Conservation (phyloP, 2,888 invertebrate species). For the Mesorhabditis belari region DNA sequence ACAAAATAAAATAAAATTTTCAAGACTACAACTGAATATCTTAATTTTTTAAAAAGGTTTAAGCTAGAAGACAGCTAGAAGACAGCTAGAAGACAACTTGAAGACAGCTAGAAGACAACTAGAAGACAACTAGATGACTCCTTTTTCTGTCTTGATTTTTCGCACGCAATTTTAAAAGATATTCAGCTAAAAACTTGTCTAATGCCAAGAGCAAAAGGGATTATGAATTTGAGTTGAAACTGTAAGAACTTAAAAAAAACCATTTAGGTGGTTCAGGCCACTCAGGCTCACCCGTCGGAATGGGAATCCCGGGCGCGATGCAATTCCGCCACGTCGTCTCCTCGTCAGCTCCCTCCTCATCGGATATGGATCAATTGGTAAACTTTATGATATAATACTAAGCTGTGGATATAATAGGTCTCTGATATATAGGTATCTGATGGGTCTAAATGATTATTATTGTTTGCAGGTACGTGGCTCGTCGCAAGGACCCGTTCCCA, state of each 20-base stretch:
- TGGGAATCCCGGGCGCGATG: constrained; percentile 24
- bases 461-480: constrained; percentile 1
- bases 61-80: too few species aligned
- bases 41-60: too few species aligned
- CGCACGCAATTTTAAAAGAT: too few species aligned
- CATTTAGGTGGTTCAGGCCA: constrained; percentile 36
- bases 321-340: constrained; percentile 39
- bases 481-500: constrained; percentile 7
- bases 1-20: background rate
- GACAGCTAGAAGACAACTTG: too few species aligned
- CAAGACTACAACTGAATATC: too few species aligned
- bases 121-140: too few species aligned
- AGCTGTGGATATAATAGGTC: too few species aligned
- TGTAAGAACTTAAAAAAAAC: constrained; percentile 3
- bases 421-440: background rate
- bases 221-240: too few species aligned
- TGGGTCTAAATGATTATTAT: background rate
- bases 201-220: too few species aligned
- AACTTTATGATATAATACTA: constrained; percentile 13
- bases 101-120: too few species aligned
- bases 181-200: too few species aligned
- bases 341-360: constrained; percentile 46
- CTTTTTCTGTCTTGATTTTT: too few species aligned
- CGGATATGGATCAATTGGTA: constrained; percentile 46
- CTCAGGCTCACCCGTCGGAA: constrained; percentile 35